Evolutionary conservation across 2,797 vertebrate species (phyloP).

Genomic region (Chaenodraco wilsoni): DNA sequence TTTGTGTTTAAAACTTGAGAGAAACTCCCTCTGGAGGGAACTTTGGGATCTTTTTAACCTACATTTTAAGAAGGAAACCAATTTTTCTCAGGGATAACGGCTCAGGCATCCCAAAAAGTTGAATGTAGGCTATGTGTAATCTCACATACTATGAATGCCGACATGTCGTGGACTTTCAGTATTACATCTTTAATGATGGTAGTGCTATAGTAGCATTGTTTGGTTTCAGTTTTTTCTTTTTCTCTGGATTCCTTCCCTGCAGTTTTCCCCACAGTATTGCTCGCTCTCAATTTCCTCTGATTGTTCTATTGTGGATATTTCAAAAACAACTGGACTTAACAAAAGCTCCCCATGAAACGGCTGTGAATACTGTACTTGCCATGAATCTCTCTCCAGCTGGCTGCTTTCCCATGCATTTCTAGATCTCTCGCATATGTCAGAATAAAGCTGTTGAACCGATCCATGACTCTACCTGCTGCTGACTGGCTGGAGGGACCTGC

Average conservation of each 20-base stretch:
- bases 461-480: slow-evolving; percentile 58
- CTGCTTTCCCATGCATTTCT: slow-evolving; percentile 49
- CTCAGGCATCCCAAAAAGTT: background rate
- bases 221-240: slow-evolving; percentile 4
- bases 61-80: background rate
- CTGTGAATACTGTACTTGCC: slow-evolving; percentile 32
- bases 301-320: slow-evolving; percentile 63
- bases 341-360: slow-evolving; percentile 60
- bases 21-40: too few species aligned
- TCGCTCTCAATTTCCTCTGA: slow-evolving; percentile 47
- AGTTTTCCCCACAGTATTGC: slow-evolving; percentile 8
- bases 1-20: too few species aligned
- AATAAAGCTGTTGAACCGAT: slow-evolving; percentile 61
- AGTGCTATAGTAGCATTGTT: background rate
- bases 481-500: slow-evolving; percentile 39
- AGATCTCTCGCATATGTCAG: slow-evolving; percentile 70
- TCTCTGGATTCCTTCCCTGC: slow-evolving; percentile 5
- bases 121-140: background rate
- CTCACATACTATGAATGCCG: background rate
- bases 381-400: slow-evolving; percentile 35
- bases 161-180: background rate
- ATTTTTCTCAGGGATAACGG: background rate
- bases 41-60: too few species aligned
- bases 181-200: background rate
- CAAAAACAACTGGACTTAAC: slow-evolving; percentile 46